A percentile compares a stretch with the other conserved stretches of the same genome.
phyloP scores from a whole-genome alignment of 92 coral and sea anemone genomes.

The Galaxea fascicularis region DNA sequence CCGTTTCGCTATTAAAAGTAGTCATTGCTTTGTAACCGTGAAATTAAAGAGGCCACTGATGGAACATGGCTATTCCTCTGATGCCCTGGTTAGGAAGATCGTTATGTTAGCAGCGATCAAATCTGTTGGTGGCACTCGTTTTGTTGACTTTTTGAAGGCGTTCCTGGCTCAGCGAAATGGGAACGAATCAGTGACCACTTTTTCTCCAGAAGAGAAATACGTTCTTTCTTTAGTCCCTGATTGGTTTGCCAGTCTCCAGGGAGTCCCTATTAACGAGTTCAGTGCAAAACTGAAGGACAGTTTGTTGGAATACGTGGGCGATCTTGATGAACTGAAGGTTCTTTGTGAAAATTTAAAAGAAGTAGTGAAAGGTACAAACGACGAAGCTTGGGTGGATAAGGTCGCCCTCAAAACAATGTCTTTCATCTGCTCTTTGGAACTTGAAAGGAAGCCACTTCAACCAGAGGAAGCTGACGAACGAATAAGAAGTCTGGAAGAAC shows the following conservation, averaged over 20 bases:
- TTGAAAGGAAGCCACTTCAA: constrained; percentile 68
- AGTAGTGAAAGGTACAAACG: constrained; percentile 43
- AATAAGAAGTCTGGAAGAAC: constrained; percentile 62
- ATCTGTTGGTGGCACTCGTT: constrained; percentile 48
- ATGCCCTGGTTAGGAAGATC: constrained; percentile 72
- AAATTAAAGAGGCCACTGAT: constrained; percentile 73
- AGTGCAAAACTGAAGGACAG: constrained; percentile 64
- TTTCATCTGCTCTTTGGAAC: constrained; percentile 61
- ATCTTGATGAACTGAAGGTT: constrained; percentile 54
- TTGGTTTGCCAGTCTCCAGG: constrained; percentile 62
- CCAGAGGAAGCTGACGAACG: constrained; percentile 69
- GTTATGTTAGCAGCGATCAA: constrained; percentile 83
- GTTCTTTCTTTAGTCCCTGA: constrained; percentile 76
- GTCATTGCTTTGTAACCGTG: constrained; percentile 74
- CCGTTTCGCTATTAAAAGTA: constrained; percentile 72
- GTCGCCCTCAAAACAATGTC: constrained; percentile 64
- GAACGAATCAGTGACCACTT: neutral
- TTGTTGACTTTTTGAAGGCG: constrained; percentile 59
- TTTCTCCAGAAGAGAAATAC: constrained; percentile 52
- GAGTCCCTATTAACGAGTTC: constrained; percentile 69
- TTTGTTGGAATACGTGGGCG: constrained; percentile 62
- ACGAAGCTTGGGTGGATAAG: constrained; percentile 65
- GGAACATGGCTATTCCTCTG: constrained; percentile 85
- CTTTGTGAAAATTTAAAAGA: constrained; percentile 64
- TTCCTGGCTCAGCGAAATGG: constrained; percentile 11